Evolutionary conservation across 2,113 vertebrate genomes (phyloP), one percentile per base, ranked within the genome.

Genomic region (Toxostoma redivivum): DNA sequence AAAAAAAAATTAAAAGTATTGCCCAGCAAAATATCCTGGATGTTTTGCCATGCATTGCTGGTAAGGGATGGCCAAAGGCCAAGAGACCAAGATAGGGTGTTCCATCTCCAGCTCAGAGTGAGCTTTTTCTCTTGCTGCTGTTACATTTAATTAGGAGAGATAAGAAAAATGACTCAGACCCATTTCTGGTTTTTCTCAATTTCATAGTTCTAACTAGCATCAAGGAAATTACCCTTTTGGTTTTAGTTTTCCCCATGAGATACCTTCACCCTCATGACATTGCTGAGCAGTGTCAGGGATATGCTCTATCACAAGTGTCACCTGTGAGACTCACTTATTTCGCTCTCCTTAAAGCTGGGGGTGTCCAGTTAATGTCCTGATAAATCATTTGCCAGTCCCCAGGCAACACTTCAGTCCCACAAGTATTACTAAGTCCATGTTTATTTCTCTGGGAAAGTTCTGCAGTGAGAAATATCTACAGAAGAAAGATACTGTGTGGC

Each of bases 201-300:
- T 38, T 67, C 44, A 13, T 6, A 48, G 12, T 50, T 38, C 14
- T 86, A 40, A 54, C 8, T 2, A 21, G 13, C 5, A 8, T 22
- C 50, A 73, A 70, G 47, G 44, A 73, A 70, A 54, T 53, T 5
- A 13, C 48, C 51, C 16, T 60, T 60, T 60, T 33, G 17, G 21
- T 58, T 58, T 42, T 18, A 5, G 48, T 80, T 79, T 66, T 13
- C 47, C 18, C 28, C 4, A 5, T 5, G 53, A 38, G 54, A 23
- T 37, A 16, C 30, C 2, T 2, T n/a, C 0, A 1, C 65, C 21
- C 65, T 35, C 11, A 1, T 1, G 25, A 31, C 38, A 18, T 1
- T 37, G 5, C 27, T 0, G 0, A 28, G 56, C 73, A 22, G 8
- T 11, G 20, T 25, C 79, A 47, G 47, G 81, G 45, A 30, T 31